Evolutionary conservation across 2,797 vertebrate genomes (phyloP).

Genomic region (Mus minutoides): DNA sequence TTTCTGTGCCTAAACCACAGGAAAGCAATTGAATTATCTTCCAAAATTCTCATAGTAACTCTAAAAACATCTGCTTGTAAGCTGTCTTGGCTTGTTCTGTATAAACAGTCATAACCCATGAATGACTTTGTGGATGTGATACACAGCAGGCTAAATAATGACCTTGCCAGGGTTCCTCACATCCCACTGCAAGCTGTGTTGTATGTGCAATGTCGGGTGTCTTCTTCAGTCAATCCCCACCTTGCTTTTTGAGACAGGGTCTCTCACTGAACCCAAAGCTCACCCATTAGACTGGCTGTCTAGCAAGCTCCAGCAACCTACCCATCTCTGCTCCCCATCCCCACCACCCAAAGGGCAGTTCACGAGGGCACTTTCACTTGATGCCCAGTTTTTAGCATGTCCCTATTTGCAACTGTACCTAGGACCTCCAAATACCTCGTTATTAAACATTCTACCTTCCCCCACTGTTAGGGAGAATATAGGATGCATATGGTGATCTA

Average conservation of each 20-base stretch:
- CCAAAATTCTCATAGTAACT: not conserved
- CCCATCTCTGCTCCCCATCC: not conserved
- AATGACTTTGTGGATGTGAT: not conserved
- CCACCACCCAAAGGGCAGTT: not conserved
- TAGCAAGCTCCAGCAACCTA: too few relatives aligned
- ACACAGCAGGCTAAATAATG: not conserved
- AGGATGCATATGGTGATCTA: not conserved
- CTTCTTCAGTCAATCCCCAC: not conserved
- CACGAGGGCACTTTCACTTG: not conserved
- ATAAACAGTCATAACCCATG: not conserved
- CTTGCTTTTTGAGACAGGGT: not conserved
- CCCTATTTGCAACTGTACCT: not conserved
- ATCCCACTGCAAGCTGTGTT: not conserved
- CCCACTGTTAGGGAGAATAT: not conserved
- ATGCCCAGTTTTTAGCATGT: not conserved
- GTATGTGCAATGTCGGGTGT: not conserved
- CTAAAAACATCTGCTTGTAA: not conserved
- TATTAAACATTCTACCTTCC: not conserved
- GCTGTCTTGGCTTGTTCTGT: not conserved
- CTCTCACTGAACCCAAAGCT: not conserved
- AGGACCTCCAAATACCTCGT: not conserved
- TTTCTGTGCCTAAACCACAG: constrained; percentile 3
- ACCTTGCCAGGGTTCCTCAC: not conserved
- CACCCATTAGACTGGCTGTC: not conserved
- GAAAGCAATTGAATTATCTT: constrained; percentile 28